phyloP scores from a whole-genome alignment of 2,797 vertebrate species.

The Epinephelus coioides region DNA sequence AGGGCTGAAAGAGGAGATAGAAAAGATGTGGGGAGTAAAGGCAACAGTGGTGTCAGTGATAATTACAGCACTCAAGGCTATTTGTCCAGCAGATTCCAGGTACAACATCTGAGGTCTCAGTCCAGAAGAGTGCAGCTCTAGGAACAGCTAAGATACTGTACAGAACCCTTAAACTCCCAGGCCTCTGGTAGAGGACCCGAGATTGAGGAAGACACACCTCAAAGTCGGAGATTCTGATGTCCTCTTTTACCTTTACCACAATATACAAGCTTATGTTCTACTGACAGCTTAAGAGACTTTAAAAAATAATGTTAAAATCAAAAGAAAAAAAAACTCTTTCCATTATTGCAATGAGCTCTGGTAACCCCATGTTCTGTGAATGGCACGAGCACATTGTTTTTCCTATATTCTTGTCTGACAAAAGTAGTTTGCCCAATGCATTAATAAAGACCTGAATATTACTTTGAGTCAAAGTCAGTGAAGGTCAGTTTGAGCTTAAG shows the following conservation, averaged over 20 bases:
- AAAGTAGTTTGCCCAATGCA: slow-evolving; percentile 3
- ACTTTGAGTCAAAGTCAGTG: slow-evolving; percentile 11
- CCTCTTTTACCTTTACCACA: neutral
- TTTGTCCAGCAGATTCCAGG: neutral
- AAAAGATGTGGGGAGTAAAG: no score
- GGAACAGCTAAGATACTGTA: no score
- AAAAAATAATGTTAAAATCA: neutral
- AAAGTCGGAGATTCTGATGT: neutral
- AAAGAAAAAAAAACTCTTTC: neutral
- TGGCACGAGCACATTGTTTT: neutral
- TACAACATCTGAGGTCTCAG: no score
- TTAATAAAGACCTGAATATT: neutral
- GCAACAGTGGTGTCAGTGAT: no score
- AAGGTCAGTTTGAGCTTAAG: neutral
- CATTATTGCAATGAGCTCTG: neutral
- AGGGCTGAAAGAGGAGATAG: no score
- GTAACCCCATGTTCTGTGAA: neutral
- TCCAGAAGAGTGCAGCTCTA: no score
- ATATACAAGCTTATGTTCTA: neutral
- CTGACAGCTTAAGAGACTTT: neutral
- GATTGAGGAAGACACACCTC: no score
- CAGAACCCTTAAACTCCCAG: no score
- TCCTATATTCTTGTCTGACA: neutral
- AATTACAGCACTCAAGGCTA: no score
- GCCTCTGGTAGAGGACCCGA: no score